Percentiles rank a stretch among this genome's conserved stretches.
phyloP scores from a whole-genome alignment of 2,113 vertebrate genomes.

The Sinocyclocheilus rhinocerous region DNA sequence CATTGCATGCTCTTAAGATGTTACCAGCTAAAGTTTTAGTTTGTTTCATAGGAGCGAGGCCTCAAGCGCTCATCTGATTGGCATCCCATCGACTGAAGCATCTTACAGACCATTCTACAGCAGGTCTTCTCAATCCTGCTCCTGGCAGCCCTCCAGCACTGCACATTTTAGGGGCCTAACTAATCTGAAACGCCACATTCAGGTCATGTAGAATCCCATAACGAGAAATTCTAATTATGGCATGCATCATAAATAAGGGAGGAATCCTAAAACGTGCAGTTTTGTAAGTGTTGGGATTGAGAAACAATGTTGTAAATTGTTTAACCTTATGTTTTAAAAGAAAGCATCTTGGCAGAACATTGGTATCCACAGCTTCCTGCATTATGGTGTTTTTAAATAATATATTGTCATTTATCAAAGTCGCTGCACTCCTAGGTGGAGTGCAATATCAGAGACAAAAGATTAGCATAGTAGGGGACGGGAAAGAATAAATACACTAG shows the following conservation, averaged over 20 bases:
- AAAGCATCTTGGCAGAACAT: not conserved
- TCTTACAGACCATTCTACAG: not conserved
- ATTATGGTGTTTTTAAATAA: slow-evolving; percentile 1
- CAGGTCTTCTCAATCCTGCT: not conserved
- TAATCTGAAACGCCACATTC: not conserved
- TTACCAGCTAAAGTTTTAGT: not conserved
- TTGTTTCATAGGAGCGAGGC: not conserved
- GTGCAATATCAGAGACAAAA: slow-evolving; percentile 21
- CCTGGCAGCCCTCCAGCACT: not conserved
- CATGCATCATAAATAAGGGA: not conserved
- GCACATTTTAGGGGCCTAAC: slow-evolving; percentile 2
- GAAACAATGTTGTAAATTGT: not conserved
- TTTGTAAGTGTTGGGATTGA: not conserved
- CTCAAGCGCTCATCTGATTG: slow-evolving; percentile 2
- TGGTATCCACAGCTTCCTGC: not conserved
- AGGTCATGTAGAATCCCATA: not conserved
- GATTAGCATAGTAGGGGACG: slow-evolving; percentile 5
- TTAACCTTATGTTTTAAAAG: not conserved
- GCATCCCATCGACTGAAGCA: not conserved
- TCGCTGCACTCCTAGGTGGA: not conserved
- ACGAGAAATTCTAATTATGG: not conserved
- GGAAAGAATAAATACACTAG: slow-evolving; percentile 11
- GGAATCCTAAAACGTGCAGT: not conserved
- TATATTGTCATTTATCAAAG: slow-evolving; percentile 11
- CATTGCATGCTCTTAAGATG: not conserved